Evolutionary conservation across 2,888 invertebrate genomes (phyloP).

Genomic region (Lithophane semibrunnea): DNA sequence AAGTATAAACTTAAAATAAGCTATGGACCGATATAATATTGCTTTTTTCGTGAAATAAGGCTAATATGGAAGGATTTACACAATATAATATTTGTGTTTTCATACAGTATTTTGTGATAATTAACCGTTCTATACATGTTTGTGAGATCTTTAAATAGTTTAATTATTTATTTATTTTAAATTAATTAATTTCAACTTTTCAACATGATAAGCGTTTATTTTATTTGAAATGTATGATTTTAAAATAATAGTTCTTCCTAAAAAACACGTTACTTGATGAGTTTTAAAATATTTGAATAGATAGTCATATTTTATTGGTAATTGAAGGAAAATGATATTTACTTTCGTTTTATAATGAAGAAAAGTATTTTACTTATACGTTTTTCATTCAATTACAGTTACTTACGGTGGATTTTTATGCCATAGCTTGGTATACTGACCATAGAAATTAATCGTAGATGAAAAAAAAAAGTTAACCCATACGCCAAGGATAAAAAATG

Average conservation of each 20-base stretch:
- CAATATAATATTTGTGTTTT: slow-evolving; percentile 35
- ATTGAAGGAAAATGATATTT: not conserved
- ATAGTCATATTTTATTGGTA: not conserved
- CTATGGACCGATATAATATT: slow-evolving; percentile 59
- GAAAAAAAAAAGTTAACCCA: not conserved
- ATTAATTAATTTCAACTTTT: not conserved
- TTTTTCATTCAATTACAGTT: not conserved
- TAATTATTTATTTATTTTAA: not conserved
- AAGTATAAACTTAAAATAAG: slow-evolving; percentile 33
- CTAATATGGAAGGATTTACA: slow-evolving; percentile 58
- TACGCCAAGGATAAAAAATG: not conserved
- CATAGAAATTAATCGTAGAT: not conserved
- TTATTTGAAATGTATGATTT: slow-evolving; percentile 6
- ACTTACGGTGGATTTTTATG: not conserved
- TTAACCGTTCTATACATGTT: slow-evolving; percentile 33
- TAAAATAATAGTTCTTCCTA: not conserved
- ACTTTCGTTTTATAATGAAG: slow-evolving; percentile 4
- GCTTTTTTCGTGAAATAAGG: slow-evolving; percentile 62
- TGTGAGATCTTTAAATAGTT: slow-evolving; percentile 18
- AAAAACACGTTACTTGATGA: not conserved
- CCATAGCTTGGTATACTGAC: slow-evolving; percentile 1
- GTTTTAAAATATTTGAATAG: not conserved
- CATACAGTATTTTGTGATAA: slow-evolving; percentile 25
- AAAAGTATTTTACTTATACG: no score
- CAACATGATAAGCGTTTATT: not conserved